These are phyloP conservation scores for Protonemura montana DNA, from an alignment of 2,888 invertebrate species.

Conservation along the genomic window DNA sequence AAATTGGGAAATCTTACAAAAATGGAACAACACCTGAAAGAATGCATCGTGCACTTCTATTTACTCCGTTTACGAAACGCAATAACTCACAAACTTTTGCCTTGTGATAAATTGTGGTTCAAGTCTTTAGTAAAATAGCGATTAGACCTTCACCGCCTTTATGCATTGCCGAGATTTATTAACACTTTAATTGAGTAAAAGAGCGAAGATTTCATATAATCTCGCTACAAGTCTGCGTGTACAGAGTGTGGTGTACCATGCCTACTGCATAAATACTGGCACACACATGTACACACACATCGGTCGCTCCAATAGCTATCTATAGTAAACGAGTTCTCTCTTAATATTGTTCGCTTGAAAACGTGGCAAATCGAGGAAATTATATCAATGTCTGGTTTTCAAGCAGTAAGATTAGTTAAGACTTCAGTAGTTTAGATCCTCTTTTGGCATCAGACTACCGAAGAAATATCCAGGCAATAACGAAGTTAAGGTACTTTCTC, in stretches of 20 bases:
- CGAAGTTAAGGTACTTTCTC: background rate
- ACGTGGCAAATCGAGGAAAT: background rate
- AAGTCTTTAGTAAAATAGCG: slow-evolving; percentile 22
- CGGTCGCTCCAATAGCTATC: background rate
- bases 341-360: background rate
- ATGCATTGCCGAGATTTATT: slow-evolving; percentile 22
- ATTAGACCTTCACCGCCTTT: background rate
- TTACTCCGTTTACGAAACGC: background rate
- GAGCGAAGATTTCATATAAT: slow-evolving; percentile 21
- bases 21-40: background rate
- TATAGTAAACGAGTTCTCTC: background rate
- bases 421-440: background rate
- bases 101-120: background rate
- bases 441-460: background rate
- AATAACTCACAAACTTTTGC: background rate
- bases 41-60: slow-evolving; percentile 7
- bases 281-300: background rate
- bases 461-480: background rate
- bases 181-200: slow-evolving; percentile 15
- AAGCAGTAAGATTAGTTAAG: background rate
- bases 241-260: background rate
- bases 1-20: background rate
- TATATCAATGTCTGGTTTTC: background rate
- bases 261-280: background rate
- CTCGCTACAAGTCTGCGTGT: background rate